Evolutionary conservation across 2,888 invertebrate species (phyloP).

Genomic region (Pherbina coryleti): DNA sequence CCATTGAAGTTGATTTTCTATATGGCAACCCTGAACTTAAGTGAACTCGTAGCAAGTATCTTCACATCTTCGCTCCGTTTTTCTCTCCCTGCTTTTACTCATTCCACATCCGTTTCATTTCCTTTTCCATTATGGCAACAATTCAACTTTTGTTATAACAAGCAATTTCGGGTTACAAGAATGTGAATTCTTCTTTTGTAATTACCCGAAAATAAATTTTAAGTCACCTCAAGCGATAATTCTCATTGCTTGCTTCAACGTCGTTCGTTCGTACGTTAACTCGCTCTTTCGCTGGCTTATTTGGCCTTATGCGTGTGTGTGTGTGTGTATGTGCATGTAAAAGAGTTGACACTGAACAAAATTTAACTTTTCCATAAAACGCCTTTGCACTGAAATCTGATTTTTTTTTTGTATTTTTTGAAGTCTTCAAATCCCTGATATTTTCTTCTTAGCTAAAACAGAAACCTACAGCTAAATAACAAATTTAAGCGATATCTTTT

Average conservation of each 20-base stretch:
- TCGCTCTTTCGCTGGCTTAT: not conserved
- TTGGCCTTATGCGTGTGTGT: not conserved
- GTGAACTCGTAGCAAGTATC: too few relatives aligned
- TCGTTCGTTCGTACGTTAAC: too few relatives aligned
- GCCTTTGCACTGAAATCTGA: not conserved
- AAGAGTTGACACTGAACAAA: not conserved
- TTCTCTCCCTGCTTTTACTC: not conserved
- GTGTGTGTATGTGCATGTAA: not conserved
- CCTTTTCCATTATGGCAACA: not conserved
- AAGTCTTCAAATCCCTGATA: too few relatives aligned
- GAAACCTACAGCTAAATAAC: too few relatives aligned
- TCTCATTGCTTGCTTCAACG: conserved; percentile 24
- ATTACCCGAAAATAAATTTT: conserved; percentile 35
- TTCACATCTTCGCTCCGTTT: too few relatives aligned
- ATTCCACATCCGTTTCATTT: not conserved
- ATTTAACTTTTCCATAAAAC: not conserved
- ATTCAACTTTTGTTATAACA: conserved; percentile 27
- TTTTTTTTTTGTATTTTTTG: too few relatives aligned
- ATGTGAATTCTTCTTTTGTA: conserved; percentile 25
- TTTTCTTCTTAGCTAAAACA: too few relatives aligned
- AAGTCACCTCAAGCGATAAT: conserved; percentile 33
- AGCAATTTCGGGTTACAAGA: conserved; percentile 25
- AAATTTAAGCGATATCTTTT: too few relatives aligned
- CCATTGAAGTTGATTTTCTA: not conserved
- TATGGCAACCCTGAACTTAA: not conserved